Evolutionary conservation across 2,888 invertebrate species (phyloP).

Genomic region (Cabera pusaria): DNA sequence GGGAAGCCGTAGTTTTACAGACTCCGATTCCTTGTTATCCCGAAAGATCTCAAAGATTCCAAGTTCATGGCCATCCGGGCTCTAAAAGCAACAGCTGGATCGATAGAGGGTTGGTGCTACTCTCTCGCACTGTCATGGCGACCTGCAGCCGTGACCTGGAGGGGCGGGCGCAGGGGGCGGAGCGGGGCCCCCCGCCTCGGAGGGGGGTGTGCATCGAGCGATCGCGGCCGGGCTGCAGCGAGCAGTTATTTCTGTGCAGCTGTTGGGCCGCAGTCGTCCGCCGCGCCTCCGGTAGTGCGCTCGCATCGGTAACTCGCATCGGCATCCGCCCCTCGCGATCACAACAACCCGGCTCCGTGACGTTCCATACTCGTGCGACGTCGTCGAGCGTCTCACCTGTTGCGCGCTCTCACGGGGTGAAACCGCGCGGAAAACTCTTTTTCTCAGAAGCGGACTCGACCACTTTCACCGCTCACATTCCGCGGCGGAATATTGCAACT

Average conservation of each 20-base stretch:
- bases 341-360: constrained; percentile 10
- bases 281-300: constrained; percentile 70
- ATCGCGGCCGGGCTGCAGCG: constrained; percentile 77
- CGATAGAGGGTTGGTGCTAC: constrained; percentile 60
- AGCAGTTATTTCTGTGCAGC: constrained; percentile 83
- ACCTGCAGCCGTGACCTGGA: constrained; percentile 57
- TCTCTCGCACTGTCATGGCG: constrained; percentile 71
- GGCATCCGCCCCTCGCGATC: constrained; percentile 48
- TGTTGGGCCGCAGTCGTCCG: constrained; percentile 64
- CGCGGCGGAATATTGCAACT: constrained; percentile 57
- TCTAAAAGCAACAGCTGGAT: constrained; percentile 74
- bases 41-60: constrained; percentile 28
- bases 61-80: constrained; percentile 55
- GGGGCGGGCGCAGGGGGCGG: constrained; percentile 30
- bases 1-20: no score
- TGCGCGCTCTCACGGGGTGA: constrained; percentile 72
- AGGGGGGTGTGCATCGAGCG: constrained; percentile 63
- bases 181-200: constrained; percentile 25
- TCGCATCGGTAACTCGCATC: constrained; percentile 50
- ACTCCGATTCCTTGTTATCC: no score
- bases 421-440: constrained; percentile 78
- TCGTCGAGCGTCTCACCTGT: constrained; percentile 55
- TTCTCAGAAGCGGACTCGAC: constrained; percentile 74
- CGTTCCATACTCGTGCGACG: constrained; percentile 11
- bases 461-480: constrained; percentile 80